phyloP scores from a whole-genome alignment of 2,113 vertebrate genomes.

The Myotis yumanensis region DNA sequence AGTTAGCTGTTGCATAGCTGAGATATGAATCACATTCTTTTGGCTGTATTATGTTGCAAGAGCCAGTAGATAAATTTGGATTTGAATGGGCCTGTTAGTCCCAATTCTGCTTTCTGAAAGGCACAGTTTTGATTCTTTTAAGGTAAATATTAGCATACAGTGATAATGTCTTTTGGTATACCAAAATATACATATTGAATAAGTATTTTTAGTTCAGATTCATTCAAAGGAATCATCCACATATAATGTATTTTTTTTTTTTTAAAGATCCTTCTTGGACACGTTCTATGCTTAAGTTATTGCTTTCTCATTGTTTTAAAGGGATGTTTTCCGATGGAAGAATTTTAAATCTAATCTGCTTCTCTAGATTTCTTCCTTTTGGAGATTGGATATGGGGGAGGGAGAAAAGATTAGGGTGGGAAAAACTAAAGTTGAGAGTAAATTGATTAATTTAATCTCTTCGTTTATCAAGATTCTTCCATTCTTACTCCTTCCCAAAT shows the following conservation, averaged over 20 bases:
- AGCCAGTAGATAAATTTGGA: slow-evolving; percentile 50
- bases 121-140: slow-evolving; percentile 19
- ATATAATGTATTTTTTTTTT: background rate
- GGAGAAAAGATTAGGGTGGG: background rate
- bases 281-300: background rate
- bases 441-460: background rate
- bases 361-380: background rate
- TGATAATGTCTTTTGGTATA: background rate
- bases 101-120: slow-evolving; percentile 35
- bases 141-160: background rate
- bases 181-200: background rate
- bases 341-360: background rate
- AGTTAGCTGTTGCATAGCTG: slow-evolving; percentile 47
- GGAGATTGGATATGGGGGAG: fast-evolving
- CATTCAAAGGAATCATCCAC: background rate
- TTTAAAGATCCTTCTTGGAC: background rate
- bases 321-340: background rate
- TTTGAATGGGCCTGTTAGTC: slow-evolving; percentile 16
- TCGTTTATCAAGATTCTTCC: background rate
- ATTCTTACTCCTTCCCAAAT: background rate
- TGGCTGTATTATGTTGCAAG: slow-evolving; percentile 55
- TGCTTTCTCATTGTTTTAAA: slow-evolving; percentile 2
- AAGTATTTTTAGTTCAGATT: background rate
- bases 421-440: background rate
- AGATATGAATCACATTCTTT: slow-evolving; percentile 64